Evolutionary conservation across 2,888 invertebrate genomes (phyloP).

Genomic region (Lasioglossum oenotherae): DNA sequence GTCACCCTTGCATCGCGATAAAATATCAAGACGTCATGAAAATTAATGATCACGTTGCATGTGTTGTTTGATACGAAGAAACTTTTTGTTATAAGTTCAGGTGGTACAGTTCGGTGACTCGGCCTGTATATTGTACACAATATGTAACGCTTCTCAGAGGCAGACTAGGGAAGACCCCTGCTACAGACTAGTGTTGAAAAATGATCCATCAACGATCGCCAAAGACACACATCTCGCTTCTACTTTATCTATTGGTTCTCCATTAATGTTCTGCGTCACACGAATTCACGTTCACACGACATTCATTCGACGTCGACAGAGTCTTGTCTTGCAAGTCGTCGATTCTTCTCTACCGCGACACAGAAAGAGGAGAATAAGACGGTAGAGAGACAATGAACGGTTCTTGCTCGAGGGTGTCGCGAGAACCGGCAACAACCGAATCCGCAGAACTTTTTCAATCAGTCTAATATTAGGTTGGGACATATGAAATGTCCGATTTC

Average conservation of each 20-base stretch:
- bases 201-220: slow-evolving; percentile 66
- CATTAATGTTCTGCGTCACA: slow-evolving; percentile 60
- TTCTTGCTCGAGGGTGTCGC: background rate
- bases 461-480: background rate
- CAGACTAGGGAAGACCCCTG: slow-evolving; percentile 59
- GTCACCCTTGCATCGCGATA: background rate
- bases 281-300: slow-evolving; percentile 57
- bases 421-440: background rate
- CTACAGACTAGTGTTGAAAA: slow-evolving; percentile 53
- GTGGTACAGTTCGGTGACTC: background rate
- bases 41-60: background rate
- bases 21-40: background rate
- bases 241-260: slow-evolving; percentile 52
- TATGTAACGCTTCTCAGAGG: slow-evolving; percentile 33
- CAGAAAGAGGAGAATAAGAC: background rate
- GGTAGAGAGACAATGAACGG: background rate
- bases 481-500: background rate
- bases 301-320: slow-evolving; percentile 46
- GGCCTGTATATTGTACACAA: background rate
- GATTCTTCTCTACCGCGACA: slow-evolving; percentile 4
- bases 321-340: background rate
- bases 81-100: background rate
- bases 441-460: background rate
- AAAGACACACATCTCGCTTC: slow-evolving; percentile 59
- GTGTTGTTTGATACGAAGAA: background rate